These are phyloP conservation scores for Drosophila colorata DNA, from an alignment of 2,888 invertebrate species.

Conservation along the genomic window DNA sequence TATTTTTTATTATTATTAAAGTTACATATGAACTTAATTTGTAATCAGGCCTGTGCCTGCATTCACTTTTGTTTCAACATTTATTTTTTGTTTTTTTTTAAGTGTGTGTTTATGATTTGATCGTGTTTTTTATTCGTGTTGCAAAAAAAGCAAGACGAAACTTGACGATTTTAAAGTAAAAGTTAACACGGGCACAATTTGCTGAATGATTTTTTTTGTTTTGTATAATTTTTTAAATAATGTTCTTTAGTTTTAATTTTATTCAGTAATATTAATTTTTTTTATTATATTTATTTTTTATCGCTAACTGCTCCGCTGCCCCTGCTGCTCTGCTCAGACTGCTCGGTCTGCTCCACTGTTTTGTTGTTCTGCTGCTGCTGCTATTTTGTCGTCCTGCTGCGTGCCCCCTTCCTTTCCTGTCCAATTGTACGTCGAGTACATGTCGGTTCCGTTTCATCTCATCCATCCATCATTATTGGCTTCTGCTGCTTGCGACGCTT, in stretches of 20 bases:
- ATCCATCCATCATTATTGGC: constrained; percentile 56
- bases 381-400: constrained; percentile 27
- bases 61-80: constrained; percentile 51
- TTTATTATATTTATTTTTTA: constrained; percentile 55
- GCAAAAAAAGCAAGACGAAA: constrained; percentile 45
- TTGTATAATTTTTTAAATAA: constrained; percentile 67
- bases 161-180: constrained; percentile 45
- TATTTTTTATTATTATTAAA: constrained; percentile 76
- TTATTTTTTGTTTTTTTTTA: constrained; percentile 11
- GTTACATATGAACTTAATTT: constrained; percentile 79
- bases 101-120: constrained; percentile 5
- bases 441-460: constrained; percentile 21
- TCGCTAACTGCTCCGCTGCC: constrained; percentile 59
- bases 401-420: constrained; percentile 23
- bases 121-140: constrained; percentile 17
- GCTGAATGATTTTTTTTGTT: constrained; percentile 59
- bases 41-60: constrained; percentile 58
- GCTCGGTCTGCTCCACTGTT: constrained; percentile 11
- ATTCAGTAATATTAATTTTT: constrained; percentile 77
- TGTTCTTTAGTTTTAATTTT: constrained; percentile 66
- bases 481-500: constrained; percentile 63
- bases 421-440: constrained; percentile 41
- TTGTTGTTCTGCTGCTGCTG: constrained; percentile 24
- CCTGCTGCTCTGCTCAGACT: constrained; percentile 41
- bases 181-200: constrained; percentile 50